phyloP scores from a whole-genome alignment of 2,113 vertebrate genomes.

The Corynorhinus townsendii region DNA sequence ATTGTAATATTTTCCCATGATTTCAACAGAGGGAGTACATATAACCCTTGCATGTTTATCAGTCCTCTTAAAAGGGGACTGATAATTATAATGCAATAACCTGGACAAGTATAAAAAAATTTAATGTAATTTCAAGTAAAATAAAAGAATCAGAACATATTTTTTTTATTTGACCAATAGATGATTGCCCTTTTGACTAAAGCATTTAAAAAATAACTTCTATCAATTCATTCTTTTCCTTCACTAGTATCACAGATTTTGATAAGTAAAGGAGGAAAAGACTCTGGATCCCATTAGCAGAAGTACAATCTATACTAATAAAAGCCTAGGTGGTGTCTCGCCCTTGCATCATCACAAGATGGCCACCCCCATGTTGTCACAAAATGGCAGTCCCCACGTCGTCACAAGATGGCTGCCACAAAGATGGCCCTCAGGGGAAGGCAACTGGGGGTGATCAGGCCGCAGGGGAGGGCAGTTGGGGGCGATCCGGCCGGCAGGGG shows the following conservation, averaged over 20 bases:
- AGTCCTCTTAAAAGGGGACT: not conserved
- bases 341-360: no score
- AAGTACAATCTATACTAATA: no score
- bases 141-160: constrained; percentile 2
- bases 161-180: not conserved
- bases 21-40: not conserved
- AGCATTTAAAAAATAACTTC: not conserved
- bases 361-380: no score
- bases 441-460: no score
- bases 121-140: not conserved
- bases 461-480: no score
- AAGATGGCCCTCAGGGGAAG: no score
- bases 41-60: not conserved
- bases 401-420: no score
- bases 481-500: no score
- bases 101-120: not conserved
- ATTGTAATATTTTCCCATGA: not conserved
- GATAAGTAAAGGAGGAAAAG: not conserved
- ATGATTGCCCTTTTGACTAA: not conserved
- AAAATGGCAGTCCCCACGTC: no score
- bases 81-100: not conserved
- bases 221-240: not conserved
- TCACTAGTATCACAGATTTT: not conserved
- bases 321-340: no score
- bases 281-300: not conserved